Conservation (phyloP, 1,140 invertebrate genomes). For the Luehdorfia chinensis region DNA sequence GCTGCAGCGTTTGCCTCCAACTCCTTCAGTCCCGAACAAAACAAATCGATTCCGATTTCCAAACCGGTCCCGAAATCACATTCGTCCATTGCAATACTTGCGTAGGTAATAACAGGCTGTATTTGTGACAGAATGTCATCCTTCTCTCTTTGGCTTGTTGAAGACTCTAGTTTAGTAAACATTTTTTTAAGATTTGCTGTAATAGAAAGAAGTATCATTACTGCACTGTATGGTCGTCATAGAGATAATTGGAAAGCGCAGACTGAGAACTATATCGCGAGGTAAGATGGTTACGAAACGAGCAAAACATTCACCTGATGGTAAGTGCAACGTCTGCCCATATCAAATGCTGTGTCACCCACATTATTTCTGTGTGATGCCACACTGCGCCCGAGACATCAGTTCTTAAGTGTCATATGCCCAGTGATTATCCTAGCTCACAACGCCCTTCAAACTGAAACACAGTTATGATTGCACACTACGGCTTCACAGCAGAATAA, state of each 20-base stretch:
- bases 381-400: too few species aligned
- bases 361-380: too few species aligned
- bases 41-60: slow-evolving; percentile 91
- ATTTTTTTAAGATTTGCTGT: slow-evolving; percentile 85
- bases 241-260: background rate
- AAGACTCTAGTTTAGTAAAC: slow-evolving; percentile 81
- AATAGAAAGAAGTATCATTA: slow-evolving; percentile 56
- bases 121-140: slow-evolving; percentile 80
- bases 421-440: too few species aligned
- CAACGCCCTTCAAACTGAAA: too few species aligned
- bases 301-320: too few species aligned
- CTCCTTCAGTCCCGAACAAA: slow-evolving; percentile 83
- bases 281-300: too few species aligned
- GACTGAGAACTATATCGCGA: background rate
- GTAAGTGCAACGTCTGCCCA: too few species aligned
- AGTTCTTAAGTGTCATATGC: too few species aligned
- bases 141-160: slow-evolving; percentile 79
- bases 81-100: slow-evolving; percentile 94
- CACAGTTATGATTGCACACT: too few species aligned
- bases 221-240: too few species aligned
- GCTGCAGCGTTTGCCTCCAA: slow-evolving; percentile 82
- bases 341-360: too few species aligned
- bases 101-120: slow-evolving; percentile 87
- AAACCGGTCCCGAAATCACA: slow-evolving; percentile 95
- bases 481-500: too few species aligned